Base-by-base conservation (phyloP, 2,113 vertebrate genomes). In the Pachycephala philippinensis region DNA sequence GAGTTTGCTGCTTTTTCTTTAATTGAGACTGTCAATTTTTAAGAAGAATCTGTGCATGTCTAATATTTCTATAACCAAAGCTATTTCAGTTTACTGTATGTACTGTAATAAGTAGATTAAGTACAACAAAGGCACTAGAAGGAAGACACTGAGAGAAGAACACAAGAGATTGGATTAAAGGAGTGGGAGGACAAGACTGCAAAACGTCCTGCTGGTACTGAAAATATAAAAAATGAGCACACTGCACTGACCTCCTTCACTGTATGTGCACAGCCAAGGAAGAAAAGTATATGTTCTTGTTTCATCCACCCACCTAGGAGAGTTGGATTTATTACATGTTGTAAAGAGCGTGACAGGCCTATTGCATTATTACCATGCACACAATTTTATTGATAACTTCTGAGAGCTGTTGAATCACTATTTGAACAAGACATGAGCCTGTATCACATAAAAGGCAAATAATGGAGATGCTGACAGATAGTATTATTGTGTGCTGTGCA, bases 351-450 rank as follows among this genome's bases (percentile, higher is more conserved):
- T 90, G 81, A 88, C 53, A 92, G 23, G 59, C 28, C 50, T 59
- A 52, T 56, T 94, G 56, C 49, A 71, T 60, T 71, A 80, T 83
- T 92, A 90, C 54, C 31, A 90, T 9, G 2, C 14, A 61, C 10
- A 17, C 33, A 92, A 86, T 89, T 93, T 90, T 87, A 96, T n/a
- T 72, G 71, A 83, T 79, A 90, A 70, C 52, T 90, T 88, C 60
- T 6, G 5, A 86, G 54, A 92, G 71, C 42, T 88, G 30, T 54
- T 89, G 71, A 93, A 81, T 75, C 68, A 39, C 19, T 92, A 16
- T 81, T 70, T 90, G 68, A 90, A 66, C 59, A 74, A 74, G 79
- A 77, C 56, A 40, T 23, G 39, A 90, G 45, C 30, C 59, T 86
- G 8, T 69, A 63, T 54, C 35, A 54, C 47, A 50, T 74, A 45